These are phyloP conservation scores for Scortum barcoo DNA, from an alignment of 2,113 vertebrate genomes.

Conservation along the genomic window DNA sequence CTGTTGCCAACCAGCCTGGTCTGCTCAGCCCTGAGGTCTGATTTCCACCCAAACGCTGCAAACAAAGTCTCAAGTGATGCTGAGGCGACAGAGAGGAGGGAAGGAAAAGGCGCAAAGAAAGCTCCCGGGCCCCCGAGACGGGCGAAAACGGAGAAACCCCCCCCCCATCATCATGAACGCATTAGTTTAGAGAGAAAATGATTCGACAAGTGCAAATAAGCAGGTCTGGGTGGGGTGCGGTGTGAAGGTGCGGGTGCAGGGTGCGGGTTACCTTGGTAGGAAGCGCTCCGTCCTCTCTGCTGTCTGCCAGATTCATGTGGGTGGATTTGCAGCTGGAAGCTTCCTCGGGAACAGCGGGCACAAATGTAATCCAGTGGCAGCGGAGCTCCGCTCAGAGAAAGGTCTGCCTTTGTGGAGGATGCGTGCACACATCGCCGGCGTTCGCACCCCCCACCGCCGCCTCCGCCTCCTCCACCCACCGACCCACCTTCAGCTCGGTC, in stretches of 20 bases:
- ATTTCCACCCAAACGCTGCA: slow-evolving; percentile 20
- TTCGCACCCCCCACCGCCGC: slow-evolving; percentile 24
- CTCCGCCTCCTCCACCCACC: no score
- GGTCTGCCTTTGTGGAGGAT: slow-evolving; percentile 65
- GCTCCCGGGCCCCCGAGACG: background rate
- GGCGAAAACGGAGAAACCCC: slow-evolving; percentile 1
- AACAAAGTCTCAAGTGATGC: slow-evolving; percentile 53
- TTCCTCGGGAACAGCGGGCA: slow-evolving; percentile 64
- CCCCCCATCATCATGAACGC: no score
- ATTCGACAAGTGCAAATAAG: slow-evolving; percentile 43
- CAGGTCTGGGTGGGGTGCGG: slow-evolving; percentile 69
- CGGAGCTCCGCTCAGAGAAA: slow-evolving; percentile 59
- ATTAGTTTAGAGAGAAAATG: no score
- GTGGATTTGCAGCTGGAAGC: slow-evolving; percentile 76
- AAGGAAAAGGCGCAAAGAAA: slow-evolving; percentile 7
- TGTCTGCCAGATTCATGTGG: slow-evolving; percentile 77
- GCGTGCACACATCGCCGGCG: slow-evolving; percentile 70
- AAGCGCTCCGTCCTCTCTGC: slow-evolving; percentile 74
- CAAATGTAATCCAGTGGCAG: slow-evolving; percentile 75
- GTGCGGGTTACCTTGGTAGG: slow-evolving; percentile 70
- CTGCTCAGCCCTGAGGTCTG: slow-evolving; percentile 26
- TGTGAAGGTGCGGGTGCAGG: background rate
- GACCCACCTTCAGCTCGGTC: no score
- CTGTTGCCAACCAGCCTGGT: slow-evolving; percentile 66
- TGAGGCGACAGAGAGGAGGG: background rate